phyloP scores from a whole-genome alignment of 2,797 vertebrate genomes.

The Onychomys arenicola region DNA sequence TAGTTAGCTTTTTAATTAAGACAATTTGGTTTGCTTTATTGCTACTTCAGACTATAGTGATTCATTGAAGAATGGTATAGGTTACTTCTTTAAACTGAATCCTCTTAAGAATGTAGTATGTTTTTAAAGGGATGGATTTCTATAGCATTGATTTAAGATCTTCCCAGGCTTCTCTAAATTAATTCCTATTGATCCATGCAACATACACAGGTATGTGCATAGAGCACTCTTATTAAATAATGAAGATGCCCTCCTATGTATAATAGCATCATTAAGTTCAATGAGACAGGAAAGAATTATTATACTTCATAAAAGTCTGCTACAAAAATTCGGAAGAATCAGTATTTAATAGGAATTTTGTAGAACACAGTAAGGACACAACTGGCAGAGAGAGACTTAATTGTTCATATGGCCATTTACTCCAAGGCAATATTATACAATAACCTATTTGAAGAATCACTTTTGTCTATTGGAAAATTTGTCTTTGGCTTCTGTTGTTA shows the following conservation, averaged over 20 bases:
- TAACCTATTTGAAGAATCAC: neutral
- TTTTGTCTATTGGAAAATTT: neutral
- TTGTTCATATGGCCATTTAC: neutral
- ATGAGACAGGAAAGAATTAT: neutral
- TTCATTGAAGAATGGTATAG: neutral
- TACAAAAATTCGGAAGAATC: neutral
- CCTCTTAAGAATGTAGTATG: neutral
- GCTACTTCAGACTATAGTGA: slow-evolving; percentile 17
- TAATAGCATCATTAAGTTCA: neutral
- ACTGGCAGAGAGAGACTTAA: neutral
- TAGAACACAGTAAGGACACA: neutral
- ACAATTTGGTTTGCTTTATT: slow-evolving; percentile 40
- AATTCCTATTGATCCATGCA: neutral
- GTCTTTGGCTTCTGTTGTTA: neutral
- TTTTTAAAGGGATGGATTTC: neutral
- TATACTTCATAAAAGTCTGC: neutral
- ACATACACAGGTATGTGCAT: neutral
- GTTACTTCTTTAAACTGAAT: neutral
- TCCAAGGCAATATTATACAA: neutral
- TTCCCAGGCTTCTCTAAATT: neutral
- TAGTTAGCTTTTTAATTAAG: slow-evolving; percentile 70
- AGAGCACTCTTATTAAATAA: neutral
- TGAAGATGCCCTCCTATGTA: neutral
- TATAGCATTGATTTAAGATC: neutral
- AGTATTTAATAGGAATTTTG: neutral